These are phyloP conservation scores for Morpho helenor DNA, from an alignment of 2,888 invertebrate species.

Conservation along the genomic window DNA sequence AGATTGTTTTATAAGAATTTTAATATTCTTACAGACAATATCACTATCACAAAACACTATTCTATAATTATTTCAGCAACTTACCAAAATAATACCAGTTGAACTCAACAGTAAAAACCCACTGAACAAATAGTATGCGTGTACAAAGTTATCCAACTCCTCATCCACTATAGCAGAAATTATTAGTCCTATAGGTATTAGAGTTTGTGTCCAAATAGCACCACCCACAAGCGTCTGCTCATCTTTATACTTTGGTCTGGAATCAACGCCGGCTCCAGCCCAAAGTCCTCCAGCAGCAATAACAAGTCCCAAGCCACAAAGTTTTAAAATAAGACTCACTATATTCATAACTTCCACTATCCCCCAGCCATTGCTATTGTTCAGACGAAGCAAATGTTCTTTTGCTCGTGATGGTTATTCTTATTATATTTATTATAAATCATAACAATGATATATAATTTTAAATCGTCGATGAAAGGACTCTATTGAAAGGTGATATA, in stretches of 20 bases:
- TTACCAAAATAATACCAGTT: conserved; percentile 43
- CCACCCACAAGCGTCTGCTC: conserved; percentile 59
- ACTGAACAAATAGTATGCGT: conserved; percentile 45
- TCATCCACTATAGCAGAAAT: conserved; percentile 44
- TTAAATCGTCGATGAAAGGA: too few species aligned
- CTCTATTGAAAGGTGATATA: too few species aligned
- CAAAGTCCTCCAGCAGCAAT: conserved; percentile 48
- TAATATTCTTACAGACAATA: too few species aligned
- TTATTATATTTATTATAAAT: too few species aligned
- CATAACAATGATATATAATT: too few species aligned
- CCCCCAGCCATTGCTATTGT: too few species aligned
- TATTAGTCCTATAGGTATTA: conserved; percentile 53
- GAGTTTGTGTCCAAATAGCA: conserved; percentile 59
- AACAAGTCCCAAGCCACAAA: conserved; percentile 41
- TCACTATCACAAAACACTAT: too few species aligned
- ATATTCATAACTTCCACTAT: conserved; percentile 10
- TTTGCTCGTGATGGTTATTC: too few species aligned
- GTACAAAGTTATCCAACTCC: conserved; percentile 35
- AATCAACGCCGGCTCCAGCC: conserved; percentile 42
- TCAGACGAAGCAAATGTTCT: too few species aligned
- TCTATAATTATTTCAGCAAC: conserved; percentile 16
- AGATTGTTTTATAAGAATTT: too few species aligned
- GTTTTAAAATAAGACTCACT: conserved; percentile 37
- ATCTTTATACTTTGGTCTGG: conserved; percentile 47
- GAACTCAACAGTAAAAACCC: conserved; percentile 39